Base-by-base conservation (phyloP, 2,797 vertebrate species). In the Oryzias dopingdopingensis region DNA sequence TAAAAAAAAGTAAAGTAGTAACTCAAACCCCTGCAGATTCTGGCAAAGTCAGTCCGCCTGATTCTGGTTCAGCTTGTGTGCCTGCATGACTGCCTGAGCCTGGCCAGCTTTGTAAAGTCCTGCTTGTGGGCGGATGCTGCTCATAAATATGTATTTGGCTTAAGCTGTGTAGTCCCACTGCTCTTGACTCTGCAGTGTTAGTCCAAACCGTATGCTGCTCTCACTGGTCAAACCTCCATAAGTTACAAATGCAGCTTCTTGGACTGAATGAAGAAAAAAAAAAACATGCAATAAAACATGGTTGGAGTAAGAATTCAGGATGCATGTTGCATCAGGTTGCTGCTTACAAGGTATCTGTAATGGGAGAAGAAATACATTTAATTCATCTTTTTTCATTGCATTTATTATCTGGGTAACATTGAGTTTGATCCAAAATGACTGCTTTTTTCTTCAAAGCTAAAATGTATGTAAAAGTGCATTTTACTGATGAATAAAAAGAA, bases 91-190 rank as follows among this genome's bases (percentile, higher is more conserved):
- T 74, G 63, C 78, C 79, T 74, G 76, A 84, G 76, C 81, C 87
- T 86, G 86, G 85, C 84, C 65, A 52, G 74, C 76, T 87, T 83
- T 86, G 82, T 82, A 80, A 86, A 88, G 87, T 84, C 75, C 83
- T 78, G 75, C 74, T 86, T 79, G 79, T 84, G 80, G 85, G 85
- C 81, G 85, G 79, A 87, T 65, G 74, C 79, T 69, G 29, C 74
- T 89, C 86, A 91, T 92, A 78, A 88, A 91, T 91, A 91, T 91
- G 89, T 76, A 90, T 89, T 82, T 79, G 78, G 81, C 81, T 86
- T 84, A 87, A 87, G 84, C 86, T 53, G 51, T 74, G 71, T 64
- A 71, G 74, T 91, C 86, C 79, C 80, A 80, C 82, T 62, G 67
- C 80, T 80, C 72, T 77, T 67, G 53, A 74, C 78, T 82, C 77